phyloP scores from a whole-genome alignment of 2,113 vertebrate genomes.

The Poecile atricapillus region DNA sequence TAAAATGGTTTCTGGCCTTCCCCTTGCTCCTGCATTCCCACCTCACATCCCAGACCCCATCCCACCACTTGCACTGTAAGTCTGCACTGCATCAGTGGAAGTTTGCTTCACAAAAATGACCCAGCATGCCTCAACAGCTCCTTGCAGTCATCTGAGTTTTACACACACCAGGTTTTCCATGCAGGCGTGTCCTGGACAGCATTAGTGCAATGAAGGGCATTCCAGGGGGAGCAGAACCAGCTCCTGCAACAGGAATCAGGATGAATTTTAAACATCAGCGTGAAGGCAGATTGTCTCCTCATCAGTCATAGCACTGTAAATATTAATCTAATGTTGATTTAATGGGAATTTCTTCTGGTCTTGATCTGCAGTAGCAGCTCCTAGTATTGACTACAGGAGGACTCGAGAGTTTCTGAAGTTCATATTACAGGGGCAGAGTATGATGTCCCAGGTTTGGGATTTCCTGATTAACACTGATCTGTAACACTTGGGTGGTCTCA shows the following conservation, averaged over 20 bases:
- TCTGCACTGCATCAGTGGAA: neutral
- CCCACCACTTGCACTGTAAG: neutral
- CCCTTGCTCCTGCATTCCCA: neutral
- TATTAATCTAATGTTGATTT: neutral
- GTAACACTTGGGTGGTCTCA: neutral
- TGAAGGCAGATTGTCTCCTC: neutral
- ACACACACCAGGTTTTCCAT: neutral
- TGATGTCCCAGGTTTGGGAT: neutral
- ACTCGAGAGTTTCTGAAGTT: neutral
- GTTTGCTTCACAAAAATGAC: neutral
- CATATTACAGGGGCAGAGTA: neutral
- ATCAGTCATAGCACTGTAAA: neutral
- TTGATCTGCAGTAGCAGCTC: neutral
- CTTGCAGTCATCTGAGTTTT: neutral
- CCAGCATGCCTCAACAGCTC: accelerated
- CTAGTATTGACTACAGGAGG: neutral
- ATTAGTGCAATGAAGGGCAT: neutral
- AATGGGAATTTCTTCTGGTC: neutral
- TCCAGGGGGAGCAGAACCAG: neutral
- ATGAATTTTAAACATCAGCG: neutral
- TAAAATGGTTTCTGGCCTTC: neutral
- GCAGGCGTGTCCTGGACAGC: neutral
- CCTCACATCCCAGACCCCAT: neutral
- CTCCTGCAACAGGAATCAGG: neutral
- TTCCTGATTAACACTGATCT: neutral